Evolutionary conservation across 1,140 invertebrate genomes (phyloP), one percentile per base, ranked within the genome.

Genomic region (Chelonus insularis): DNA sequence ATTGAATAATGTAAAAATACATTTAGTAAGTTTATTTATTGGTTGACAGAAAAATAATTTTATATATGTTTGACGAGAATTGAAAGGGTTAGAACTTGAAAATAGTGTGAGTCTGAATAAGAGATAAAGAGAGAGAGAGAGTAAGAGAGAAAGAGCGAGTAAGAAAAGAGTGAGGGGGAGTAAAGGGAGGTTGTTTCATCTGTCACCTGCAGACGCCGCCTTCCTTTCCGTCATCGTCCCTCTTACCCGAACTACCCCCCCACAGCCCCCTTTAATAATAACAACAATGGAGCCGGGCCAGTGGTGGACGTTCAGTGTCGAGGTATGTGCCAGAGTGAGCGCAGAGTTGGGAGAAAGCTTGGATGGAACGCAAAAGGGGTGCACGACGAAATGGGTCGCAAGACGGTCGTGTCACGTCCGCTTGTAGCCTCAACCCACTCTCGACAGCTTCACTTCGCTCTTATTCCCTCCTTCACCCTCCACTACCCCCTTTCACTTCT

Each of bases 171-270:
- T 36, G 20, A 48, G 51, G 50, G 51, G 60, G 50, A 57, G 45
- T 11, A 36, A 25, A 23, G 41, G 12, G 51, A 52, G 52, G 55
- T 61, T 62, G 60, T 60, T 58, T 57, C 64, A 48, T 61, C 37
- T 57, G 56, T 58, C 57, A 80, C 77, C 76, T 80, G 77, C 78
- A 81, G 79, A 81, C 77, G 77, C 78, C 76, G 77, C 75, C 77
- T 79, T 80, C 74, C 77, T 80, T 81, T 80, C 76, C 77, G 77
- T 80, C 52, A 55, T 55, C 52, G 52, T 55, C 36, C 52, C 52
- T 20, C 36, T 55, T 36, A 12, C 36, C 48, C 52, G 52, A 39
- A 6, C 32, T 20, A 12, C 52, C 52, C 52, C 29, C 12, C 7
- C 14, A 18, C 14, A 18, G 7, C 34, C 52, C 52, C 52, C 34